Base-by-base conservation (phyloP, 2,797 vertebrate species). In the Cyprinodon diabolis region DNA sequence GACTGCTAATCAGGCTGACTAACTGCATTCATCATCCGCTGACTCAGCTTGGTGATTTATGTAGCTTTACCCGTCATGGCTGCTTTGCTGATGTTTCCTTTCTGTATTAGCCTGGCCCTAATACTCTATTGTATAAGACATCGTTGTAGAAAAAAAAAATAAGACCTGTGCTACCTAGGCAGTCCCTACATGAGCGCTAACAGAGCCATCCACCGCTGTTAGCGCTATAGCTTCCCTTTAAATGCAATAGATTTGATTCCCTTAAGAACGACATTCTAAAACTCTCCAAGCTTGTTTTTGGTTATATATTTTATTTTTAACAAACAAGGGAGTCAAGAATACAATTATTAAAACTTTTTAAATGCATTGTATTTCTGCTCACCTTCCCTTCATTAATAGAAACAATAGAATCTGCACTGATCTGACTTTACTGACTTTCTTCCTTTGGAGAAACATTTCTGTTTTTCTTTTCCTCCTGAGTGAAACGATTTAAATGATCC, bases 401-500 rank as follows among this genome's bases (percentile, higher is more conserved):
- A 19, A 58, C 57, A 19, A 9, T 37, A 25, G 1, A 1, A 62
- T 17, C 58, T 6, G 17, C 58, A 21, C 21, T 51, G 25, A 72
- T 43, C 43, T 30, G 66, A 17, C 13, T 67, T 14, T 51, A 19
- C 10, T 56, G 58, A 62, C 35, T 40, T 62, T 62, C 9, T 11
- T 40, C 17, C 40, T 40, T 21, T 21, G 21, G 17, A 62, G 58
- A 11, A 40, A 21, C 35, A 62, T 17, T 40, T 62, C 49, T 51
- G 14, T 52, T 37, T 60, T 66, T 68, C 71, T 52, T 56, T 80
- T 75, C 68, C 72, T 76, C 70, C 4, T 35, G 30, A 77, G 62
- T 72, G 79, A 85, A 89, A 85, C 76, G 11, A 87, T 71, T 77
- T 71, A 13, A 72, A 77, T 72, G 65, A n/a, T 63, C 11, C 19